A percentile compares a stretch with the other conserved stretches of the same genome.
Conservation (phyloP, 2,797 vertebrate species). For the Zalophus californianus region DNA sequence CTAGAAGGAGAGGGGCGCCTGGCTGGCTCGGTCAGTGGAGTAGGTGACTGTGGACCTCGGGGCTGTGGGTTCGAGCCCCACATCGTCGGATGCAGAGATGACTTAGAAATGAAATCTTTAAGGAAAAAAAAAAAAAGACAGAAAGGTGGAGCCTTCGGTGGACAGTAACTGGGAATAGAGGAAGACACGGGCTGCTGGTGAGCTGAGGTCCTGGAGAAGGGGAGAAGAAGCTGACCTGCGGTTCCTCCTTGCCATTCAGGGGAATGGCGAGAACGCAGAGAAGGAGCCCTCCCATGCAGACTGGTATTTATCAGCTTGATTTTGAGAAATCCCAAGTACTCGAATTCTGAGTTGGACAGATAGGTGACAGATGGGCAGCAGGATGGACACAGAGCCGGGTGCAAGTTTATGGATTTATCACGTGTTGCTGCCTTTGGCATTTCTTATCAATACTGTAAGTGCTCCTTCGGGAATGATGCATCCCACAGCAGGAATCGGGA, state of each 20-base stretch:
- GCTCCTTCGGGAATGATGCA: fast-evolving
- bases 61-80: not conserved
- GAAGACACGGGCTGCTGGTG: not conserved
- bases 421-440: fast-evolving
- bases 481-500: not conserved
- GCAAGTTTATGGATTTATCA: fast-evolving
- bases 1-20: not conserved
- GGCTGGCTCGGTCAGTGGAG: not conserved
- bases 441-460: not conserved
- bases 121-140: not conserved
- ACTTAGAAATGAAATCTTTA: not conserved
- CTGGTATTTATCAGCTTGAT: not conserved
- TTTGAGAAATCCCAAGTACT: not conserved
- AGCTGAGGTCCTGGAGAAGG: not conserved
- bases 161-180: not conserved
- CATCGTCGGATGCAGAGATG: not conserved
- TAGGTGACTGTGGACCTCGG: not conserved
- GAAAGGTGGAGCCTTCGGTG: not conserved
- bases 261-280: not conserved
- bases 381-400: not conserved
- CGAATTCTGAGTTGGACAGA: not conserved
- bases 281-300: not conserved
- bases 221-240: not conserved
- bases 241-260: not conserved
- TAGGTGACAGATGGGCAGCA: fast-evolving